phyloP scores from a whole-genome alignment of 92 coral and sea anemone genomes.

The Phenganax marumi region DNA sequence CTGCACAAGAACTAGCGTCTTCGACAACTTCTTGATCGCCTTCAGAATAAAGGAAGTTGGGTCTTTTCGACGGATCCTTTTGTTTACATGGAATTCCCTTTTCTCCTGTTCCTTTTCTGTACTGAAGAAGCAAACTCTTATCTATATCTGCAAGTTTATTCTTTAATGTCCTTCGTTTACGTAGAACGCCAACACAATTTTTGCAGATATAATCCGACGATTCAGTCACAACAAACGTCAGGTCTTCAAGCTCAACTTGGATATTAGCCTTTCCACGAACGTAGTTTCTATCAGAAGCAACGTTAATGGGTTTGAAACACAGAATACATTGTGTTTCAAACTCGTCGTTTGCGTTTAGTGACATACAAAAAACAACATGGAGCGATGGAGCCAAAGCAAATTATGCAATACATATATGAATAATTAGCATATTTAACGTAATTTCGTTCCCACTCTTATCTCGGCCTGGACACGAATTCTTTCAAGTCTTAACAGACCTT shows the following conservation, averaged over 20 bases:
- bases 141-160: slow-evolving; percentile 10
- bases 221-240: not conserved
- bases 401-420: too few relatives aligned
- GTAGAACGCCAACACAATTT: not conserved
- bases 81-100: not conserved
- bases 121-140: slow-evolving; percentile 14
- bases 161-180: slow-evolving; percentile 13
- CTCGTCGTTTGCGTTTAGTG: too few relatives aligned
- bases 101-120: not conserved
- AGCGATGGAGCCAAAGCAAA: too few relatives aligned
- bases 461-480: too few relatives aligned
- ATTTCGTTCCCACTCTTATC: too few relatives aligned
- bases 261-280: slow-evolving; percentile 12
- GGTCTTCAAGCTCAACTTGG: slow-evolving; percentile 14
- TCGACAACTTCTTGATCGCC: not conserved
- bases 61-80: not conserved
- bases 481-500: too few relatives aligned
- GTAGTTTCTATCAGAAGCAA: slow-evolving; percentile 11
- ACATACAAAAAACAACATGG: too few relatives aligned
- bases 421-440: too few relatives aligned
- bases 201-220: slow-evolving; percentile 9
- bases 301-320: not conserved
- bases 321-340: not conserved
- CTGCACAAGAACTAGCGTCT: not conserved
- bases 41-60: not conserved